Evolutionary conservation across 2,113 vertebrate genomes (phyloP).

Genomic region (Regulus satrapa): DNA sequence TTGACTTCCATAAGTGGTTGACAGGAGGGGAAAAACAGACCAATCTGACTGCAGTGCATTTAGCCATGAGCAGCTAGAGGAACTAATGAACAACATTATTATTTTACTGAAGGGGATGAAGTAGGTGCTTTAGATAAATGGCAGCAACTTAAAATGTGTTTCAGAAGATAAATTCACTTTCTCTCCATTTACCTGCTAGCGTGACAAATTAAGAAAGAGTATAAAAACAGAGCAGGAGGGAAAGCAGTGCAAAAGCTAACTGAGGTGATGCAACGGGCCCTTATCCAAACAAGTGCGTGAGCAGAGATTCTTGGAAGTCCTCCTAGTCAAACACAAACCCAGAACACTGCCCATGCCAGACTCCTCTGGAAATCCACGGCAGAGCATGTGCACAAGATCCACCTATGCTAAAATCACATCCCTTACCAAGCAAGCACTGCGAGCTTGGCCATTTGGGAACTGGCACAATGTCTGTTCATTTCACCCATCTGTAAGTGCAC

Average conservation of each 20-base stretch:
- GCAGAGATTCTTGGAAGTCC: constrained; percentile 30
- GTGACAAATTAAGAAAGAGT: constrained; percentile 55
- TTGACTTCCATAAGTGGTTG: neutral
- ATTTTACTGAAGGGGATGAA: constrained; percentile 63
- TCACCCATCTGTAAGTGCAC: neutral
- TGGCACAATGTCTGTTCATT: neutral
- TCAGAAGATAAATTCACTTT: constrained; percentile 62
- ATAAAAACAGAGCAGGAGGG: constrained; percentile 32
- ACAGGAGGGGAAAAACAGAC: neutral
- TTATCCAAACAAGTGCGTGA: constrained; percentile 8
- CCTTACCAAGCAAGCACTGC: neutral
- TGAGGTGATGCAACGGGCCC: constrained; percentile 35
- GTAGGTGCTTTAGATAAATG: constrained; percentile 55
- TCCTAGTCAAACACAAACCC: constrained; percentile 27
- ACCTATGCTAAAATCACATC: neutral
- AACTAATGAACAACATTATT: constrained; percentile 58
- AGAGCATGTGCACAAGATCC: neutral
- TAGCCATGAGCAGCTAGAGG: constrained; percentile 44
- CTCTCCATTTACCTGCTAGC: constrained; percentile 58
- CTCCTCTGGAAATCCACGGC: neutral
- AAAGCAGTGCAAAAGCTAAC: constrained; percentile 46
- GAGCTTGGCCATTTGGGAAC: neutral
- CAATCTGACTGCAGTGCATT: neutral
- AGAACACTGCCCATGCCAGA: neutral
- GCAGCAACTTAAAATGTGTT: constrained; percentile 54